Conservation (phyloP, 92 coral and sea anemone genomes). For the Phenganax stokvisi region DNA sequence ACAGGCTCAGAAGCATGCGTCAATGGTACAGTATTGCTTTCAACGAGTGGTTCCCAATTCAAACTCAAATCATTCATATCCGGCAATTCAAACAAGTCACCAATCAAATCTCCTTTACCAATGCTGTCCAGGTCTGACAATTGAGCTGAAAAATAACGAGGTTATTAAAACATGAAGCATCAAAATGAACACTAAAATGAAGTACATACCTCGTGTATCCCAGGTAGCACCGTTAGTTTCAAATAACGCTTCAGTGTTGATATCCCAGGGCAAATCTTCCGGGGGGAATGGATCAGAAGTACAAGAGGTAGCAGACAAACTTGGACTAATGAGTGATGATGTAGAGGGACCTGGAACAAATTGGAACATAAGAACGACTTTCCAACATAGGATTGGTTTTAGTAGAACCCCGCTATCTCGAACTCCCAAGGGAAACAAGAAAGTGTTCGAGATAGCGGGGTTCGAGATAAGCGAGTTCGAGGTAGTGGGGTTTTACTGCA, state of each 20-base stretch:
- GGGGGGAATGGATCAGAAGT: slow-evolving; percentile 95
- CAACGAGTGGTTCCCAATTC: background rate
- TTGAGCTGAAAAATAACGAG: slow-evolving; percentile 9
- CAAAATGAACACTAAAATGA: background rate
- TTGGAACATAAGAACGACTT: too few species aligned
- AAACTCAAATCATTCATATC: slow-evolving; percentile 23
- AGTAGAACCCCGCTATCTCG: too few species aligned
- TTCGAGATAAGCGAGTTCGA: too few species aligned
- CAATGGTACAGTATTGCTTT: slow-evolving; percentile 21
- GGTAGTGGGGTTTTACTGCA: background rate
- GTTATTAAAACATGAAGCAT: background rate
- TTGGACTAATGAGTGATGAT: background rate
- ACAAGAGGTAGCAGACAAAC: slow-evolving; percentile 81
- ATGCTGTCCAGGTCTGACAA: slow-evolving; percentile 24
- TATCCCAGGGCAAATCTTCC: slow-evolving; percentile 50
- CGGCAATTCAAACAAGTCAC: slow-evolving; percentile 3
- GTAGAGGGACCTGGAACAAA: slow-evolving; percentile 8
- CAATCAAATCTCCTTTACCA: slow-evolving; percentile 29
- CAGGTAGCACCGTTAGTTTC: slow-evolving; percentile 12
- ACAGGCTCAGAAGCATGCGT: background rate
- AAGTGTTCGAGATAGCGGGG: too few species aligned
- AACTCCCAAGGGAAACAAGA: too few species aligned
- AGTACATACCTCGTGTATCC: slow-evolving; percentile 17
- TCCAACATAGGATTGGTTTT: background rate
- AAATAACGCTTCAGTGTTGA: slow-evolving; percentile 12